Evolutionary conservation across 2,888 invertebrate genomes (phyloP), one percentile per base, ranked within the genome.

Genomic region (Mythimna impura): DNA sequence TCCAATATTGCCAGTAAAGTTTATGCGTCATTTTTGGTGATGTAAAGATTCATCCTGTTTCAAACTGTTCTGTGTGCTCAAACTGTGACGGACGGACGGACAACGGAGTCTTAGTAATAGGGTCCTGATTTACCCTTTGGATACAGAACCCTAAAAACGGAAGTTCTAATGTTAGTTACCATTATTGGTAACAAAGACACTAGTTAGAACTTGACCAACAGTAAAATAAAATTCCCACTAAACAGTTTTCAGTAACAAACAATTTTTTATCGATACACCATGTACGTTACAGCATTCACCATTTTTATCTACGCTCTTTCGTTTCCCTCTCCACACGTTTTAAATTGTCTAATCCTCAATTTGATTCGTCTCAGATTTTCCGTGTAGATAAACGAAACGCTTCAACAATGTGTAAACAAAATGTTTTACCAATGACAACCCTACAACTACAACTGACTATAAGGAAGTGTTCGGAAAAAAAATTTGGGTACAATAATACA

Each of bases 381-480:
- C 6, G 14, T 22, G 22, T 54, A 50, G 50, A 20, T 50, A 30
- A 76, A 55, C 12, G n/a, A 40, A 36, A 40, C 17, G 22, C 58
- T 65, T 58, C 17, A 66, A 14, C 6, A 43, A 47, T 20, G 17
- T 50, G 50, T 50, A 30, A 76, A 61, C n/a, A 25, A 40, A 54
- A 40, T 30, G 25, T 58, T 65, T 58, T n/a, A 58, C 22, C 6
- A 52, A 36, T 20, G 20, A 43, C 34, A 52, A 66, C 7, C 10
- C 25, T 8, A 66, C 14, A 47, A 14, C 25, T 8, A 66, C 14
- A 47, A 14, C 9, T 40, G 9, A 40, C 30, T 12, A 66, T 40
- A 57, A 57, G 20, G n/a, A 30, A 60, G 14, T 67, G 54, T 73
- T 67, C 17, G 6, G 12, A 54, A 66, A 62, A 78, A 47, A 47